These are phyloP conservation scores for Rhagoletis zephyria DNA, from an alignment of 1,140 invertebrate genomes.

Conservation along the genomic window DNA sequence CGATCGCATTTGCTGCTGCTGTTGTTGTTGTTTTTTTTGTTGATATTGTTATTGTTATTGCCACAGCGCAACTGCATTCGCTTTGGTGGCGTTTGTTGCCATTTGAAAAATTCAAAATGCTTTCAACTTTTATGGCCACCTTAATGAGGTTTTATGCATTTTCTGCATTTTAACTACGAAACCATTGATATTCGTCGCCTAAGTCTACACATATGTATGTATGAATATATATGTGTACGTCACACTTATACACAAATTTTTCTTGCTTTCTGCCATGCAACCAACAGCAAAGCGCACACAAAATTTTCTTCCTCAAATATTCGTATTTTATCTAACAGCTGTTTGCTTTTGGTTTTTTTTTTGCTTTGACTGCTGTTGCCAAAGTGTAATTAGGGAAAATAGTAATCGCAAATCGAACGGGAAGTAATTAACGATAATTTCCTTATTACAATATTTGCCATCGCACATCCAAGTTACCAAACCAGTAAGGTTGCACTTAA, in stretches of 20 bases:
- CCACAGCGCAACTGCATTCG: not conserved
- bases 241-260: too few relatives aligned
- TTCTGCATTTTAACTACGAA: not conserved
- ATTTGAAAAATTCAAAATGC: not conserved
- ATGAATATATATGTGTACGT: not conserved
- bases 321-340: not conserved
- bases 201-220: not conserved
- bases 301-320: not conserved
- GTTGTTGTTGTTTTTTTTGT: not conserved
- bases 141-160: constrained; percentile 29
- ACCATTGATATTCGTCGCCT: not conserved
- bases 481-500: not conserved
- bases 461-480: not conserved
- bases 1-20: not conserved
- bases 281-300: not conserved
- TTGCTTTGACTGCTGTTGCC: constrained; percentile 2
- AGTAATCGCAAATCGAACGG: constrained; percentile 27
- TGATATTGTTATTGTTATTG: not conserved
- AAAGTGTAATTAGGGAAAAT: constrained; percentile 49
- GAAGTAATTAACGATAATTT: constrained; percentile 39
- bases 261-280: too few relatives aligned
- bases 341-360: constrained; percentile 1
- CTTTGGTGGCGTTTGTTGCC: not conserved
- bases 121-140: not conserved
- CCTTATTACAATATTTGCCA: not conserved